Base-by-base conservation (phyloP, 37 sponge, comb jelly and placozoan species). In the Theonella swinhoei region DNA sequence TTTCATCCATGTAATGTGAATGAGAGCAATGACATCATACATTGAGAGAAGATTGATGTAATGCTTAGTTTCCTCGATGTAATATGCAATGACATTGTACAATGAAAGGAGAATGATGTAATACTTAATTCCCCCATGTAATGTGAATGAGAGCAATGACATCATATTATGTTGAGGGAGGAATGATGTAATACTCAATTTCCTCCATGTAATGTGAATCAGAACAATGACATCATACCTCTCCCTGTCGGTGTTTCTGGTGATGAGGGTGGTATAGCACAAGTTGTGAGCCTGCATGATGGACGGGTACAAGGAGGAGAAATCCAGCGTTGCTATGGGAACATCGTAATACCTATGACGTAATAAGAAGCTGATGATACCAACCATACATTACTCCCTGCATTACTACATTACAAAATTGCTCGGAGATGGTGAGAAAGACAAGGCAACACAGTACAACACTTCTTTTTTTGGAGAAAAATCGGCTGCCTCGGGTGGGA, bases 271-370 rank as follows among this genome's bases (percentile, higher is more conserved):
- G 82, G 99, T 93, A 83, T 98, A 98, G 86, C 99, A 98, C 26
- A 98, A 88, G 69, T 98, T 98, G 84, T 98, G 95, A 34, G 99
- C 99, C 68, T 94, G 96, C 96, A 98, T 98, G 88, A 98, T 98
- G 76, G 94, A 93, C 0, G 99, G 99, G 77, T 98, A 98, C 73
- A 98, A 89, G 7, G 99, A 98, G 30, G 99, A 93, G 83, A 98
- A 98, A 71, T 98, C 99, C 81, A 98, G 89, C 28, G 95, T 94
- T 25, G 96, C 92, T 43, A 98, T 94, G 76, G 99, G 99, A 43
- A 83, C 79, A 58, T 87, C 80, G 39, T 98, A 98, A 87, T 94
- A 98, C 30, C 94, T 93, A 41, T n/a, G 39, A 62, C n/a, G n/a
- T n/a, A n/a, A n/a, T 5, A 34, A 70, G 1, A n/a, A n/a, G n/a